A percentile compares a stretch with the other conserved stretches of the same genome.
Conservation (phyloP, 2,797 vertebrate species). For the Salmo trutta region DNA sequence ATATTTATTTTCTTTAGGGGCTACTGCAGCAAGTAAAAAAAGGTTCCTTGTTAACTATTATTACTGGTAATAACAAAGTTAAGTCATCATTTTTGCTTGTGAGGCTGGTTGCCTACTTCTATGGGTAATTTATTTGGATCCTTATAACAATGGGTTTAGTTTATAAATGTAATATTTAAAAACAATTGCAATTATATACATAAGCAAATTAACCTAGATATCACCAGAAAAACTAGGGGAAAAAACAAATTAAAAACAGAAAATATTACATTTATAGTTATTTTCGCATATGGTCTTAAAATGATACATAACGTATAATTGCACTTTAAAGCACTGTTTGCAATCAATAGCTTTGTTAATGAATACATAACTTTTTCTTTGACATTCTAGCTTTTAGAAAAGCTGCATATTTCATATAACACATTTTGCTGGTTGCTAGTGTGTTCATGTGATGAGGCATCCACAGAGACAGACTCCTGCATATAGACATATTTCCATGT, state of each 20-base stretch:
- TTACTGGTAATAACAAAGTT: not conserved
- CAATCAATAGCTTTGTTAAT: not conserved
- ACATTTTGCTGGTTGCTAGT: not conserved
- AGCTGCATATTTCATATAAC: not conserved
- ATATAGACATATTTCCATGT: slow-evolving; percentile 17
- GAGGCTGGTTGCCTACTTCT: not conserved
- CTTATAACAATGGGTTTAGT: not conserved
- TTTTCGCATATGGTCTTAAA: not conserved
- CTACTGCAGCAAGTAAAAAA: slow-evolving; percentile 65
- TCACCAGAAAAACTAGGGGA: not conserved
- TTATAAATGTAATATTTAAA: not conserved
- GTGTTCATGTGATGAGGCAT: no score
- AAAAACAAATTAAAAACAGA: not conserved
- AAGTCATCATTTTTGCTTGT: not conserved
- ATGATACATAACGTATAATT: no score
- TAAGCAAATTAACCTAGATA: not conserved
- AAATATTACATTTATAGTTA: not conserved
- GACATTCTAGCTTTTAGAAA: not conserved
- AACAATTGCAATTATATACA: not conserved
- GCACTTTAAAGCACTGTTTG: no score
- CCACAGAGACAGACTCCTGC: no score
- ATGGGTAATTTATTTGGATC: not conserved
- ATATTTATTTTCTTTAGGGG: slow-evolving; percentile 66
- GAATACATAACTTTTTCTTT: no score
- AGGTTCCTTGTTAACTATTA: slow-evolving; percentile 56